Conservation (phyloP, 2,113 vertebrate genomes). For the Hyaena hyaena region DNA sequence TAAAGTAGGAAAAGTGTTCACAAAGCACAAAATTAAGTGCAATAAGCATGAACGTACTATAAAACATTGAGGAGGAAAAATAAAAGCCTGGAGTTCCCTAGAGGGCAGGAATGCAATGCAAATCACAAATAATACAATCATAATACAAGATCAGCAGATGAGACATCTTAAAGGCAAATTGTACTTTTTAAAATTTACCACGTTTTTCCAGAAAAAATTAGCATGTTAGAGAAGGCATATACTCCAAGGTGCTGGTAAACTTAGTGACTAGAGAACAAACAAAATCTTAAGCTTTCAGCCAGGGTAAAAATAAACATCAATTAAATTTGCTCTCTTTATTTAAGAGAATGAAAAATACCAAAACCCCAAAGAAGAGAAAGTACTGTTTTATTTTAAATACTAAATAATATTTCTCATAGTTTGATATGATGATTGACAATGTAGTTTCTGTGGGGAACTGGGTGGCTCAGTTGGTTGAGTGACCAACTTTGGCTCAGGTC, state of each 20-base stretch:
- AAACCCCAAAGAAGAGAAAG: slow-evolving; percentile 29
- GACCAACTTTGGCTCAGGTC: no score
- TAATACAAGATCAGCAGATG: neutral
- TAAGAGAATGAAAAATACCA: neutral
- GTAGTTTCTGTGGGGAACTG: neutral
- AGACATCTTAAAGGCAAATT: neutral
- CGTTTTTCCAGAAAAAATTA: neutral
- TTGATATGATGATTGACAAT: neutral
- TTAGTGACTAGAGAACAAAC: neutral
- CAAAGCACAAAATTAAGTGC: slow-evolving; percentile 4
- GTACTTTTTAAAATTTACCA: neutral
- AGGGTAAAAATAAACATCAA: neutral
- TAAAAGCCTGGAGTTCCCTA: neutral
- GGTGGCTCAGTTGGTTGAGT: no score
- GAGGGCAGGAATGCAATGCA: neutral
- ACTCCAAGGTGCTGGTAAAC: neutral
- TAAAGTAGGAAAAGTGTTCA: slow-evolving; percentile 14
- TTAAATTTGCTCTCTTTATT: neutral
- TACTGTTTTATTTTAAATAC: neutral
- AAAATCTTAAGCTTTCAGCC: neutral
- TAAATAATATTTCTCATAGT: neutral
- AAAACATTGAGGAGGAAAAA: neutral
- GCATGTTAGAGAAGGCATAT: neutral
- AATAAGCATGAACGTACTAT: neutral
- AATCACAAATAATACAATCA: neutral